phyloP scores from a whole-genome alignment of 2,113 vertebrate genomes.

The Notechis scutatus region DNA sequence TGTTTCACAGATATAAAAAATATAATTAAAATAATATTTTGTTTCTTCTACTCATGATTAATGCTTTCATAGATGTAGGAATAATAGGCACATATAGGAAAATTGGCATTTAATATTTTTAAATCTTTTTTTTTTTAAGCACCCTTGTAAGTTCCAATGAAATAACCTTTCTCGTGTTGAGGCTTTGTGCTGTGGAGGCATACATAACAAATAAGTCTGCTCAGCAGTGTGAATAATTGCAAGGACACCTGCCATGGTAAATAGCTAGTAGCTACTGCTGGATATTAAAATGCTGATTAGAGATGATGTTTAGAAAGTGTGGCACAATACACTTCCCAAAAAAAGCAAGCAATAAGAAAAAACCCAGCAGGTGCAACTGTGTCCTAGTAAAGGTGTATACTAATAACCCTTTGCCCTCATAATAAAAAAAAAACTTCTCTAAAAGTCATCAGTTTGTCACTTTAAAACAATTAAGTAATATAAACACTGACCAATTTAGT shows the following conservation, averaged over 20 bases:
- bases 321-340: conserved; percentile 23
- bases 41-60: background rate
- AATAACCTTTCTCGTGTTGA: conserved; percentile 29
- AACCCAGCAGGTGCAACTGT: background rate
- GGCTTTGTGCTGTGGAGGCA: conserved; percentile 39
- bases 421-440: background rate
- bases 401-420: background rate
- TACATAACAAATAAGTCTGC: conserved; percentile 33
- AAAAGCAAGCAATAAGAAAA: background rate
- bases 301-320: conserved; percentile 34
- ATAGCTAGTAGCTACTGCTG: conserved; percentile 57
- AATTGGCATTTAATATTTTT: background rate
- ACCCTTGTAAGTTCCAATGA: background rate
- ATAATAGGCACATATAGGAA: background rate
- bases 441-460: background rate
- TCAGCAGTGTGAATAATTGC: conserved; percentile 45
- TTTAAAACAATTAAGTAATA: background rate
- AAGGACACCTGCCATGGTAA: conserved; percentile 48
- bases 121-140: background rate
- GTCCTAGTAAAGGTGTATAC: conserved; percentile 8
- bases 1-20: too few species aligned
- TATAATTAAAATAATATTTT: background rate
- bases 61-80: background rate
- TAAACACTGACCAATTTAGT: background rate
- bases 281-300: conserved; percentile 38